Conservation (phyloP, 2,888 invertebrate genomes). For the Xestia sexstrigata region DNA sequence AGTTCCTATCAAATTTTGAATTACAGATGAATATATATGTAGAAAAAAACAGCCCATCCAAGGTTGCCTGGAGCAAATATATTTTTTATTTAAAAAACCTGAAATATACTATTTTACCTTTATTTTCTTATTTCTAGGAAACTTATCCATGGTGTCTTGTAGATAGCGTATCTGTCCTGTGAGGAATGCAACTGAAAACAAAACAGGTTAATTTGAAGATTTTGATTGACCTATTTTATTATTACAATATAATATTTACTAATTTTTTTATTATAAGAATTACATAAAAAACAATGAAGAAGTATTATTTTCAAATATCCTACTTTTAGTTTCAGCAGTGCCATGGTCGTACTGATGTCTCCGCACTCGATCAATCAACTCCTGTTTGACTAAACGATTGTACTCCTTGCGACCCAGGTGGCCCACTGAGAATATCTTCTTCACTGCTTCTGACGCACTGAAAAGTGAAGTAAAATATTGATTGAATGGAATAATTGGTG, state of each 20-base stretch:
- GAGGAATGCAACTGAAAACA: conserved; percentile 93
- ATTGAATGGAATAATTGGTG: background rate
- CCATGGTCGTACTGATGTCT: conserved; percentile 93
- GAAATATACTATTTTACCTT: conserved; percentile 84
- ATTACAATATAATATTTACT: no score
- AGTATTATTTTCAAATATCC: conserved; percentile 51
- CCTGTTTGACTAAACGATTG: conserved; percentile 86
- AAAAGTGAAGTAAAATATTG: conserved; percentile 68
- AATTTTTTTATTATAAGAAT: background rate
- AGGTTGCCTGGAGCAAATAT: background rate
- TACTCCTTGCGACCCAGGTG: conserved; percentile 91
- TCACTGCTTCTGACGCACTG: conserved; percentile 94
- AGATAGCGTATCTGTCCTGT: conserved; percentile 94
- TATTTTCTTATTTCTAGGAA: conserved; percentile 89
- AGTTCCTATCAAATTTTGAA: background rate
- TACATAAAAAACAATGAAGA: background rate
- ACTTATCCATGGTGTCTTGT: conserved; percentile 91
- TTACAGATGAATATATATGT: background rate
- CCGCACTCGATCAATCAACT: conserved; percentile 91
- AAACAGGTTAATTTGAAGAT: background rate
- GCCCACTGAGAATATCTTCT: conserved; percentile 93
- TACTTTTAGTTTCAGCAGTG: conserved; percentile 94
- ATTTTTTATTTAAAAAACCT: background rate
- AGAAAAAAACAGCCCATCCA: background rate
- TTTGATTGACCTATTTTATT: background rate